These are phyloP conservation scores for Istiophorus platypterus DNA, from an alignment of 2,113 vertebrate genomes.

Conservation along the genomic window DNA sequence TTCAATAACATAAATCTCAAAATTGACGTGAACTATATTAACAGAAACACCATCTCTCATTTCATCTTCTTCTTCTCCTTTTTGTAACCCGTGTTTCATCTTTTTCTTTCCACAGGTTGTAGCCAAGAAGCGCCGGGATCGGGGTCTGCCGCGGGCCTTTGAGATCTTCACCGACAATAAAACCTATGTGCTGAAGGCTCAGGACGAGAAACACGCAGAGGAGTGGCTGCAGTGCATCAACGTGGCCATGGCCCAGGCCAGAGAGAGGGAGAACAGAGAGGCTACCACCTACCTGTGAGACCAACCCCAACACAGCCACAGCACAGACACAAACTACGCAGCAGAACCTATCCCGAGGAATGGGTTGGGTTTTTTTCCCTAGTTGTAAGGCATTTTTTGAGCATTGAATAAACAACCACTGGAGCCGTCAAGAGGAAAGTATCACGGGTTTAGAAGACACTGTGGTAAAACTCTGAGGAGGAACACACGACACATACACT, in stretches of 20 bases:
- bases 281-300: constrained; percentile 93
- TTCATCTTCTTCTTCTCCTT: not conserved
- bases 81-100: no score
- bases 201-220: constrained; percentile 90
- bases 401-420: not conserved
- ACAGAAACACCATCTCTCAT: constrained; percentile 1
- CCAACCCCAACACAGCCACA: not conserved
- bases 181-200: constrained; percentile 93
- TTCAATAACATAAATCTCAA: not conserved
- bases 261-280: constrained; percentile 89
- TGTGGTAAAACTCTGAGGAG: not conserved
- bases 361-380: no score
- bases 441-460: not conserved
- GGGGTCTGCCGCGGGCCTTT: constrained; percentile 92
- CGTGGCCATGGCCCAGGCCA: constrained; percentile 94
- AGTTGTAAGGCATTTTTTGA: not conserved
- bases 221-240: constrained; percentile 97
- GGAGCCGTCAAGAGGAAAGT: not conserved
- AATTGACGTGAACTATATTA: constrained; percentile 2
- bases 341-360: not conserved
- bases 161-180: constrained; percentile 96
- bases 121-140: constrained; percentile 90
- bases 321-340: not conserved
- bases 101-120: constrained; percentile 76
- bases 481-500: not conserved